These are phyloP conservation scores for Varanus salvator DNA, from an alignment of 2,113 vertebrate species.

Conservation along the genomic window DNA sequence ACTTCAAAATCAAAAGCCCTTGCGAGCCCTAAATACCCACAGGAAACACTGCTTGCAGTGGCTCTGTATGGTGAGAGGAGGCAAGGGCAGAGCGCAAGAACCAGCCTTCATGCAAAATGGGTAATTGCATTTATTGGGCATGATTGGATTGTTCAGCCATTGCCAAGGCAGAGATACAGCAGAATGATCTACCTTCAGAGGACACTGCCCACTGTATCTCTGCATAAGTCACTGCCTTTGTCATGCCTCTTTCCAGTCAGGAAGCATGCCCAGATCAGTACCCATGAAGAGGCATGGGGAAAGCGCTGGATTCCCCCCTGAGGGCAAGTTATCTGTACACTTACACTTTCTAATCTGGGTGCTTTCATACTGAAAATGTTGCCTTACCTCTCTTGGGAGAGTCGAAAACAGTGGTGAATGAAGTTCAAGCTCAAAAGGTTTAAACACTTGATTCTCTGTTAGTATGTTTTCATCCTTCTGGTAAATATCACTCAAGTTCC, in stretches of 20 bases:
- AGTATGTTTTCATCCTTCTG: neutral
- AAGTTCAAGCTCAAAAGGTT: neutral
- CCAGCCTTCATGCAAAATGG: neutral
- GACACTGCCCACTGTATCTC: neutral
- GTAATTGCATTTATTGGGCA: neutral
- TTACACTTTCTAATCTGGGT: neutral
- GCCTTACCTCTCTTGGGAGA: neutral
- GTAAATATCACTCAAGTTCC: neutral
- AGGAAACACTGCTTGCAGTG: neutral
- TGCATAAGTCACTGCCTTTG: neutral
- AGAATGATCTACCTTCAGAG: neutral
- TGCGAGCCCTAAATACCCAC: neutral
- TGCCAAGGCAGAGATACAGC: neutral
- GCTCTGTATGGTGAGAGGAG: neutral
- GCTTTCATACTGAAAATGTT: neutral
- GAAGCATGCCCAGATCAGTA: neutral
- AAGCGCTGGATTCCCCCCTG: neutral
- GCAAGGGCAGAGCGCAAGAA: neutral
- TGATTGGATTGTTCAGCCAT: too few species aligned
- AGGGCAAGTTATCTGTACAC: neutral
- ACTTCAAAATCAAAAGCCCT: neutral
- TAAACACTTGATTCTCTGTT: neutral
- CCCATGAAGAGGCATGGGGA: neutral
- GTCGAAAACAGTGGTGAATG: neutral
- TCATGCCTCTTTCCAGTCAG: neutral